These are phyloP conservation scores for Gorsachius goisagi DNA, from an alignment of 2,113 vertebrate genomes.

Conservation along the genomic window DNA sequence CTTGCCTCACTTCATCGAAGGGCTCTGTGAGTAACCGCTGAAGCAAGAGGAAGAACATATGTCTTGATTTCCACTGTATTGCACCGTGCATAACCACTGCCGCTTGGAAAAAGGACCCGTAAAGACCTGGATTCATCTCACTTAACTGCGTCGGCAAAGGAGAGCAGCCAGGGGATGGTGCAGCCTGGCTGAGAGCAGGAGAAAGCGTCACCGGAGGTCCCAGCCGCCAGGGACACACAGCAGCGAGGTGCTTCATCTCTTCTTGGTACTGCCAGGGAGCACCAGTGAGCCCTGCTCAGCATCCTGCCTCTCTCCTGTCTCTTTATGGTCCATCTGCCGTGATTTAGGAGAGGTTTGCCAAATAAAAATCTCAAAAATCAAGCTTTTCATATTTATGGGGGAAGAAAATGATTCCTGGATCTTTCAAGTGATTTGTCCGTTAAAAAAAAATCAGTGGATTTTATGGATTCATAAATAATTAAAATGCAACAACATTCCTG, in stretches of 20 bases:
- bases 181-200: neutral
- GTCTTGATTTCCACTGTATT: slow-evolving; percentile 21
- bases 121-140: slow-evolving; percentile 41
- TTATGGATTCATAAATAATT: neutral
- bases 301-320: neutral
- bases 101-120: neutral
- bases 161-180: neutral
- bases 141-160: neutral
- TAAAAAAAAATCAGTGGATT: neutral
- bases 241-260: neutral
- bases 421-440: neutral
- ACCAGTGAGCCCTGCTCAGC: fast-evolving
- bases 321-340: neutral
- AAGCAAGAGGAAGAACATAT: neutral
- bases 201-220: neutral
- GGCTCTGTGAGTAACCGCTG: slow-evolving; percentile 21
- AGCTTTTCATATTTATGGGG: neutral
- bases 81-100: neutral
- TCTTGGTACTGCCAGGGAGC: neutral
- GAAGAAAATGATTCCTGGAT: neutral
- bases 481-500: neutral
- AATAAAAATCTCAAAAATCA: neutral
- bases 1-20: neutral
- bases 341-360: neutral
- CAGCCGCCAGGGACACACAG: neutral